phyloP scores from a whole-genome alignment of 2,888 invertebrate genomes.

The Lepidochrysops patricia region DNA sequence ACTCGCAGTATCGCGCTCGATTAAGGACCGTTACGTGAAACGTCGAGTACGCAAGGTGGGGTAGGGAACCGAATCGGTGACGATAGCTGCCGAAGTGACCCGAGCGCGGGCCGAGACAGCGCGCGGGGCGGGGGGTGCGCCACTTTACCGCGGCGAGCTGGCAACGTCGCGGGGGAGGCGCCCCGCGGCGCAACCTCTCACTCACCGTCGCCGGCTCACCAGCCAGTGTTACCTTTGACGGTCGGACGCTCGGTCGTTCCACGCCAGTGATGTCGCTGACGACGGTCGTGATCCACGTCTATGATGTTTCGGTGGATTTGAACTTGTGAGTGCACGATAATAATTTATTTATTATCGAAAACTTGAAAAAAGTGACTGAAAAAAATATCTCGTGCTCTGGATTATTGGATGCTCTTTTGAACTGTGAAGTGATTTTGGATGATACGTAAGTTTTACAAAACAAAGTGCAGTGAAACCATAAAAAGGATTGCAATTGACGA shows the following conservation, averaged over 20 bases:
- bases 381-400: constrained; percentile 65
- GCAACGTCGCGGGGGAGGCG: constrained; percentile 72
- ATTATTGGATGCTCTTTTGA: constrained; percentile 57
- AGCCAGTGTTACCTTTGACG: constrained; percentile 78
- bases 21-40: constrained; percentile 75
- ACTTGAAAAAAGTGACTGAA: constrained; percentile 79
- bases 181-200: constrained; percentile 75
- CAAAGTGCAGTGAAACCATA: constrained; percentile 59
- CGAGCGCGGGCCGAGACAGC: constrained; percentile 67
- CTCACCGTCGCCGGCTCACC: constrained; percentile 74
- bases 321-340: constrained; percentile 67
- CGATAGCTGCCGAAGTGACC: constrained; percentile 65
- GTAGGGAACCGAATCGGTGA: constrained; percentile 54
- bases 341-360: constrained; percentile 74
- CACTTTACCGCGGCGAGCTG: constrained; percentile 71
- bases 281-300: constrained; percentile 72
- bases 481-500: constrained; percentile 60
- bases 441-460: constrained; percentile 41
- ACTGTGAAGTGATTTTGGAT: constrained; percentile 60
- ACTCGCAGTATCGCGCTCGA: constrained; percentile 71
- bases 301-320: constrained; percentile 69
- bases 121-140: constrained; percentile 71
- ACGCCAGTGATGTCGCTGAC: constrained; percentile 70
- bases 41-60: constrained; percentile 65
- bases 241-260: constrained; percentile 68